These are phyloP conservation scores for Tragelaphus imberbis DNA, from an alignment of 2,113 vertebrate species.

Conservation along the genomic window DNA sequence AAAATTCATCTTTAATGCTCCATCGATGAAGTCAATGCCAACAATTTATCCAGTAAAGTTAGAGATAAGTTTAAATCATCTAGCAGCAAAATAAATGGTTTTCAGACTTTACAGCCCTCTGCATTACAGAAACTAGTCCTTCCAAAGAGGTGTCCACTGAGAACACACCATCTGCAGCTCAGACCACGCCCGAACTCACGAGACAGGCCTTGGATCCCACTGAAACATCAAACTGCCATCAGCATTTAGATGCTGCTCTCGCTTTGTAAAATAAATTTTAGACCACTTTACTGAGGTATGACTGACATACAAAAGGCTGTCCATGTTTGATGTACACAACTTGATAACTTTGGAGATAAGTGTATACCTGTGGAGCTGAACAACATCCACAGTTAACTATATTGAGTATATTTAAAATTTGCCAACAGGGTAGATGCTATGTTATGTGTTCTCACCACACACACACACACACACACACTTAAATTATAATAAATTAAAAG, in stretches of 20 bases:
- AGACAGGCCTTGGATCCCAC: too few species aligned
- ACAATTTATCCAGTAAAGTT: neutral
- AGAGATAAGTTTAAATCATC: neutral
- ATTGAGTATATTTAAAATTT: neutral
- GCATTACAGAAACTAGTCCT: neutral
- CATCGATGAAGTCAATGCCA: neutral
- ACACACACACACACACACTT: neutral
- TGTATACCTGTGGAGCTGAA: fast-evolving
- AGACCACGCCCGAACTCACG: neutral
- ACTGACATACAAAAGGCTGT: neutral
- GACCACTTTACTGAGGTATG: neutral
- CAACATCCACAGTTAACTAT: neutral
- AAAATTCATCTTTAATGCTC: neutral
- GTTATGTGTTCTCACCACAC: neutral
- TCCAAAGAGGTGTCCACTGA: neutral
- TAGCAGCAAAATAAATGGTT: neutral
- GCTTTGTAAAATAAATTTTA: neutral
- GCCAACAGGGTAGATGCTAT: neutral
- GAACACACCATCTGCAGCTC: neutral
- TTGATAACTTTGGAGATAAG: neutral
- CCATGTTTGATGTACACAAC: neutral
- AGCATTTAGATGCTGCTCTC: neutral
- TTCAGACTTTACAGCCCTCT: neutral
- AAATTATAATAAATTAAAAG: neutral
- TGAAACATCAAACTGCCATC: neutral